These are phyloP conservation scores for Austrofundulus limnaeus DNA, from an alignment of 2,113 vertebrate species.

Conservation along the genomic window DNA sequence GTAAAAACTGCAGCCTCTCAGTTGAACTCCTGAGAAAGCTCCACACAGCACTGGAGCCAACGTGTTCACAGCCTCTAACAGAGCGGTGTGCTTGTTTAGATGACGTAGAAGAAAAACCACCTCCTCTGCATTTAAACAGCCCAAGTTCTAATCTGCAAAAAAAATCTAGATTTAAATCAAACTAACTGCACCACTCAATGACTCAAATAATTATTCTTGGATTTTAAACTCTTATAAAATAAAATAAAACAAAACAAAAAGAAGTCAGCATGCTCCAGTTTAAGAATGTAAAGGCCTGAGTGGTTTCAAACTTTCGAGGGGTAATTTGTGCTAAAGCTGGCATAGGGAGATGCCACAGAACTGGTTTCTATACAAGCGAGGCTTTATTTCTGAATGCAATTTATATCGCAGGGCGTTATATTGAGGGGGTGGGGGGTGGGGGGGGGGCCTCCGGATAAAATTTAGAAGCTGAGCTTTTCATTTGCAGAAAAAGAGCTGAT, in stretches of 20 bases:
- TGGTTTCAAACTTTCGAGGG: slow-evolving; percentile 38
- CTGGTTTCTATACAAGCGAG: slow-evolving; percentile 51
- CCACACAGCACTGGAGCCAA: not conserved
- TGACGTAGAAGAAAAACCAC: not conserved
- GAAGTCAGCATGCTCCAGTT: not conserved
- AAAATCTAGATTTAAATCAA: not conserved
- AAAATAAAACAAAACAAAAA: too few species aligned
- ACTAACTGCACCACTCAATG: not conserved
- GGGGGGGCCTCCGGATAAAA: not conserved
- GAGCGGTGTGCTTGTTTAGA: slow-evolving; percentile 2
- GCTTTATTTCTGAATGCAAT: slow-evolving; percentile 54
- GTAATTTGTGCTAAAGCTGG: slow-evolving; percentile 39
- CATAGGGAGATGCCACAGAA: slow-evolving; percentile 52
- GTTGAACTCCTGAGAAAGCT: not conserved
- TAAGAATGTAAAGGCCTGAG: slow-evolving; percentile 19
- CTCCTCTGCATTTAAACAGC: not conserved
- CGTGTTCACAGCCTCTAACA: not conserved
- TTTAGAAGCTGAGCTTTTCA: not conserved
- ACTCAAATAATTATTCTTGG: not conserved
- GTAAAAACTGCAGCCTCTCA: too few species aligned
- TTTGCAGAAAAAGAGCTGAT: slow-evolving; percentile 29
- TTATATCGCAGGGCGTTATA: slow-evolving; percentile 49
- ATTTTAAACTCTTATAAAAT: not conserved
- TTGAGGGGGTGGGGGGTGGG: slow-evolving; percentile 27
- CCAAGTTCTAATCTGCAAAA: slow-evolving; percentile 2